Evolutionary conservation across 2,113 vertebrate species (phyloP), one percentile per base, ranked within the genome.

Genomic region (Bufo bufo): DNA sequence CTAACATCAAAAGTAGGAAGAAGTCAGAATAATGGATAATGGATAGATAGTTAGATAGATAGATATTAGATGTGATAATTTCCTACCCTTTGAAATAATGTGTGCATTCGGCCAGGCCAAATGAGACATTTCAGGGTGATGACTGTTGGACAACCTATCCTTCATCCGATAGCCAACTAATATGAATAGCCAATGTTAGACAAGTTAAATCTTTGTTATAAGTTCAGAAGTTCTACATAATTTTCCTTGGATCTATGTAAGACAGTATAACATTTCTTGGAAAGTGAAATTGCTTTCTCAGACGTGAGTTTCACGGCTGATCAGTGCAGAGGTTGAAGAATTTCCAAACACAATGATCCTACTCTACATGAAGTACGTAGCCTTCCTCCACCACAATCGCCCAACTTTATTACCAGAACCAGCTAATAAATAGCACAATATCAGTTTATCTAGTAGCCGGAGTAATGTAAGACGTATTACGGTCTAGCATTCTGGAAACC

Each of bases 381-480:
- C 56, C 17, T 61, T 17, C 79, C 33, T 81, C 23, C 56, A 43
- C 43, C 79, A 17, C 33, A 61, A 19, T 17, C 56, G 14, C 33
- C 56, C 79, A 9, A 61, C 16, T 33, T 47, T 81, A 61, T 61
- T 0, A 61, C 56, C 56, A 58, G 56, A 45, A 61, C 45, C 79
- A 91, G 77, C 56, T 86, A 89, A 89, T 91, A 63, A 89, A 90
- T 89, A 89, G 87, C 11, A 0, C 71, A 85, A 20, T 89, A 89
- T 91, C 90, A 85, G 0, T 0, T 90, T 90, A 90, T 75, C 49
- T 47, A 89, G 90, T 90, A 90, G 66, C 72, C 89, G 89, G 61
- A 74, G 86, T 91, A 93, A 90, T 89, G 77, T 81, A 90, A 92
- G 90, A n/a, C 66, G 89, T 89, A 87, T 61, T 33, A 59, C 47